Evolutionary conservation across 2,797 vertebrate genomes (phyloP), one percentile per base, ranked within the genome.

Genomic region (Rhinogobio ventralis): DNA sequence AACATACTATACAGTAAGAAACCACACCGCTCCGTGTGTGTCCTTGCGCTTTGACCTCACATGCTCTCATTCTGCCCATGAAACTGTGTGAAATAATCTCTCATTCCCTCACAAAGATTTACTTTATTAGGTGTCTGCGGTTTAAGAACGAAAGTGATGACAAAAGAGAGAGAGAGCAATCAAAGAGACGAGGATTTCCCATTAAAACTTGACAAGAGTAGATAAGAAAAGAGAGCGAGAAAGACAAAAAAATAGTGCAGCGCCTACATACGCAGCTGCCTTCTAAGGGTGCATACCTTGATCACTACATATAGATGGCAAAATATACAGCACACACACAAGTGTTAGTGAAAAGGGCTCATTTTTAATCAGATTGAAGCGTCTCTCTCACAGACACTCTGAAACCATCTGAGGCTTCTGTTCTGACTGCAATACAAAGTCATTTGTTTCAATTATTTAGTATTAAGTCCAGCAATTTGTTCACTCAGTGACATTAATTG

Each of bases 401-500:
- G 67, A 60, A 64, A 39, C 45, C 66, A 30, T 55, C 42, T n/a
- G 73, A 86, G 75, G 73, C 62, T 74, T 86, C 77, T 71, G 82
- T 74, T 86, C 77, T 71, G 75, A 83, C 85, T 79, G 66, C 51
- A 80, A 85, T 46, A 74, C 51, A 20, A 25, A 84, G 87, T 89
- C 92, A 93, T 94, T 94, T 90, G 91, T 95, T 93, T 93, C 92
- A 92, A 93, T 94, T 93, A 95, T 94, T 94, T 93, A 94, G 91
- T 17, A 51, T 74, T 83, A 77, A 39, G 76, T 78, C 83, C 14
- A 85, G 87, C 30, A 91, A 90, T 94, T 93, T 92, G 93, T 93
- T 92, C 81, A 92, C 89, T 91, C 91, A 86, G 87, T 79, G 90
- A 88, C 91, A 93, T 90, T 92, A 94, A 94, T 90, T 86, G 88